Base-by-base conservation (phyloP, 2,797 vertebrate species). In the Rousettus madagascariensis region DNA sequence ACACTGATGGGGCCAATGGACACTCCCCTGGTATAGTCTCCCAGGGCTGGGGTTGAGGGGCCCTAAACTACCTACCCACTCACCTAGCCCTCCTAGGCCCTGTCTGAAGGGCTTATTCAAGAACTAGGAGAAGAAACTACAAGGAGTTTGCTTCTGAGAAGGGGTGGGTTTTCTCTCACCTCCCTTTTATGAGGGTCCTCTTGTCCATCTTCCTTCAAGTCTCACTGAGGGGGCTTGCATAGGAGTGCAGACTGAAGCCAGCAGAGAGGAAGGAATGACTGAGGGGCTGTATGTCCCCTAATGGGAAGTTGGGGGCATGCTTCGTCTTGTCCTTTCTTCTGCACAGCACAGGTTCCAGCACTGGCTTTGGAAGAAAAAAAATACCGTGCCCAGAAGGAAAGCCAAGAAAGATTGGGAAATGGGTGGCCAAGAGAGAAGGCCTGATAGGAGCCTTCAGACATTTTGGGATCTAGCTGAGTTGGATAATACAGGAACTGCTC, bases 1-100 rank as follows among this genome's bases (percentile, higher is more conserved):
- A 13, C 99, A 99, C 98, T 99, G 98, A 99, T 93, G 74, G 79
- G 65, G 63, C 83, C 74, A 8, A 66, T 55, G 96, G 95, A 93
- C 46, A 92, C 77, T 95, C 68, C 65, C 92, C 91, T 90, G 96
- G 49, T 83, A 33, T 91, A 93, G 86, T 74, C 38, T 94, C 77
- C 80, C 55, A 41, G 93, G 91, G 97, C 92, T 88, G 74, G 87
- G 94, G 53, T 87, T 3, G 2, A 74, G 91, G 97, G 91, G 33
- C 36, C 66, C 51, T 77, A 49, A 61, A 75, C 78, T 36, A 41
- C 80, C 78, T 36, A 41, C 84, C 68, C 68, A 22, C 80, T 83
- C 8, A 0, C 91, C 63, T 91, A 92, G 95, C 80, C 79, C 41
- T 94, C 55, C 22, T 57, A 51, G 80, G 86, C 86, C 86, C 86